Evolutionary conservation across 1,140 invertebrate species (phyloP).

Genomic region (Pogonomyrmex californicus): DNA sequence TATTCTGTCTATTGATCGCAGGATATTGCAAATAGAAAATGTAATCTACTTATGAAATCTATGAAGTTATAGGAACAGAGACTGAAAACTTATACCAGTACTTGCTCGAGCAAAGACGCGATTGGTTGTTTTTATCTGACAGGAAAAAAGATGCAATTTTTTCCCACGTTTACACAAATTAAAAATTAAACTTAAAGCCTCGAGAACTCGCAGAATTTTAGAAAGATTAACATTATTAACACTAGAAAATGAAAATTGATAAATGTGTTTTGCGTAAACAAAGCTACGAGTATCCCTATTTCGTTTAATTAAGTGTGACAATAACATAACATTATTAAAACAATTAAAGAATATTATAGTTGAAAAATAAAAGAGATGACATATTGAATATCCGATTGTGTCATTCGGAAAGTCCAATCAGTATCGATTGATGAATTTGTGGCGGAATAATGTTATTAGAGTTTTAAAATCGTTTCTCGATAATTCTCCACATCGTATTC

Average conservation of each 20-base stretch:
- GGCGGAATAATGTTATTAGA: constrained; percentile 25
- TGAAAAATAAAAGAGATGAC: not conserved
- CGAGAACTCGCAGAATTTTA: not conserved
- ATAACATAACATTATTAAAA: constrained; percentile 4
- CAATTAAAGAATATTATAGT: not conserved
- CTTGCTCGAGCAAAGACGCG: not conserved
- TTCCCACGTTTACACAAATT: not conserved
- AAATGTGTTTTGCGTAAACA: not conserved
- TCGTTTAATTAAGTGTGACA: not conserved
- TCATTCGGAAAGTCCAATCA: not conserved
- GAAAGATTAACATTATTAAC: not conserved
- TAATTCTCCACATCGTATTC: constrained; percentile 26
- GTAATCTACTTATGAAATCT: constrained; percentile 60
- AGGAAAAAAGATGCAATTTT: not conserved
- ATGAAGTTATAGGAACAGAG: constrained; percentile 41
- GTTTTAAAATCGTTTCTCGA: constrained; percentile 57
- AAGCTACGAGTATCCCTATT: not conserved
- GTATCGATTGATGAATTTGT: constrained; percentile 37
- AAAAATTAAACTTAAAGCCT: not conserved
- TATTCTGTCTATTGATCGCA: constrained; percentile 52
- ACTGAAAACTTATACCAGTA: constrained; percentile 8
- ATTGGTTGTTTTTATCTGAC: not conserved
- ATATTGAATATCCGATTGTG: not conserved
- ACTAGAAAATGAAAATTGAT: not conserved
- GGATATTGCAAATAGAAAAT: constrained; percentile 46